A percentile compares a stretch with the other conserved stretches of the same genome.
Evolutionary conservation across 2,113 vertebrate genomes (phyloP).

Genomic region (Thamnaconus septentrionalis): DNA sequence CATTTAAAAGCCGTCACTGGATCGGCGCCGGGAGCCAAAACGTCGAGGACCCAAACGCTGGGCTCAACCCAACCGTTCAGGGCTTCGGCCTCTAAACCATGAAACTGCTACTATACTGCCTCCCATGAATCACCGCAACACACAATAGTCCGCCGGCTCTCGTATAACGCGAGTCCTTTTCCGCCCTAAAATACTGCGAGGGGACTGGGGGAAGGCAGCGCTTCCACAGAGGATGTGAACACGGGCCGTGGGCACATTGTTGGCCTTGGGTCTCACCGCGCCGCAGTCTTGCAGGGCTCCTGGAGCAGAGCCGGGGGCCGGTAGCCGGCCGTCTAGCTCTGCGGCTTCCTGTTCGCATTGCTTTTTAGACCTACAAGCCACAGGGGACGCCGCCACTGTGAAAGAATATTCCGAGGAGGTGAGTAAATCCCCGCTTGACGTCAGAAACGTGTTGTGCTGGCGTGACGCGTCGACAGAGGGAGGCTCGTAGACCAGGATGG

Average conservation of each 20-base stretch:
- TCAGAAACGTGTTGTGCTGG: conserved; percentile 58
- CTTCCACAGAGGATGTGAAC: conserved; percentile 77
- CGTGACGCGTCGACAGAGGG: conserved; percentile 50
- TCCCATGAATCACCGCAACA: conserved; percentile 53
- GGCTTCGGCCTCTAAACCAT: conserved; percentile 7
- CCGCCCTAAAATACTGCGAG: conserved; percentile 55
- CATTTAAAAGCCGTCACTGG: too few relatives aligned
- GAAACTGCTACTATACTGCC: conserved; percentile 31
- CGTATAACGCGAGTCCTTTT: conserved; percentile 55
- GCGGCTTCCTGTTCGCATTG: conserved; percentile 70
- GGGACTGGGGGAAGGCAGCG: conserved; percentile 53
- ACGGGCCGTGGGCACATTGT: conserved; percentile 65
- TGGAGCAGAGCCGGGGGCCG: conserved; percentile 38
- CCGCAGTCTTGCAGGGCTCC: conserved; percentile 52
- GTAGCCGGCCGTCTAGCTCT: conserved; percentile 39
- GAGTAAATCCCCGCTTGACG: conserved; percentile 69
- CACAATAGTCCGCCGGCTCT: conserved; percentile 62
- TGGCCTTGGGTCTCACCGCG: conserved; percentile 75
- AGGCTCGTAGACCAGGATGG: conserved; percentile 26
- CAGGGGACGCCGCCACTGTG: conserved; percentile 54
- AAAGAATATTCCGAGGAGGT: conserved; percentile 39
- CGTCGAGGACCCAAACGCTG: too few relatives aligned
- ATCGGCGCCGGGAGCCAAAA: too few relatives aligned
- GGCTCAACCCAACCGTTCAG: too few relatives aligned
- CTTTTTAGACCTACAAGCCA: conserved; percentile 65